A percentile compares a stretch with the other conserved stretches of the same genome.
These are phyloP conservation scores for Acipenser transmontanus DNA, from an alignment of 2,797 vertebrate species.

Conservation along the genomic window DNA sequence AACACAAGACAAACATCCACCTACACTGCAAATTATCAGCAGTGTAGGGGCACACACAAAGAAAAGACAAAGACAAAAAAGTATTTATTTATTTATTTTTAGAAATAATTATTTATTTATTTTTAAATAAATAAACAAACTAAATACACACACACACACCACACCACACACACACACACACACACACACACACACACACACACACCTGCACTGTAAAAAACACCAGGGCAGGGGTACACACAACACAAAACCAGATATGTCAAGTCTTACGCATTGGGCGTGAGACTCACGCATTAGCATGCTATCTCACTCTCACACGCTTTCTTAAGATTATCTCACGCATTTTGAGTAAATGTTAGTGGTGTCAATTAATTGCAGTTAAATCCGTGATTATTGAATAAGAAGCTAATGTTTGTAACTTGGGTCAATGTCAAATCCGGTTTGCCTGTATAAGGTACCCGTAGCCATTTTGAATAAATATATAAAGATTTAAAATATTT, in stretches of 20 bases:
- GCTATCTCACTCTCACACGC: not conserved
- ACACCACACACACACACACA: not conserved
- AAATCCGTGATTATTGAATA: too few species aligned
- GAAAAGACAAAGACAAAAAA: constrained; percentile 17
- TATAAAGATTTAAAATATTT: too few species aligned
- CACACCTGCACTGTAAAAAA: not conserved
- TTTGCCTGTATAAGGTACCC: too few species aligned
- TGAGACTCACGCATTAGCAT: not conserved
- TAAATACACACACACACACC: constrained; percentile 2
- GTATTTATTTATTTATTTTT: not conserved
- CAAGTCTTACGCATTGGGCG: not conserved
- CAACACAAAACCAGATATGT: not conserved
- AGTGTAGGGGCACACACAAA: constrained; percentile 8
- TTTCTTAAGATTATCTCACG: too few species aligned
- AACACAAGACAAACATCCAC: not conserved
- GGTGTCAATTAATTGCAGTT: too few species aligned
- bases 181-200: not conserved
- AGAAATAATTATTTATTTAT: too few species aligned
- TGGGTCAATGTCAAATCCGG: too few species aligned
- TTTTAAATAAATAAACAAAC: too few species aligned
- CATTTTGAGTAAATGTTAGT: too few species aligned
- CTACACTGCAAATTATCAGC: not conserved
- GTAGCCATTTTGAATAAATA: too few species aligned
- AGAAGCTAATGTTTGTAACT: too few species aligned
- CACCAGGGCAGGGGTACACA: too few species aligned